Percentiles rank a stretch among this genome's conserved stretches.
phyloP scores from a whole-genome alignment of 2,888 invertebrate species.

The Leucoptera coffeella region DNA sequence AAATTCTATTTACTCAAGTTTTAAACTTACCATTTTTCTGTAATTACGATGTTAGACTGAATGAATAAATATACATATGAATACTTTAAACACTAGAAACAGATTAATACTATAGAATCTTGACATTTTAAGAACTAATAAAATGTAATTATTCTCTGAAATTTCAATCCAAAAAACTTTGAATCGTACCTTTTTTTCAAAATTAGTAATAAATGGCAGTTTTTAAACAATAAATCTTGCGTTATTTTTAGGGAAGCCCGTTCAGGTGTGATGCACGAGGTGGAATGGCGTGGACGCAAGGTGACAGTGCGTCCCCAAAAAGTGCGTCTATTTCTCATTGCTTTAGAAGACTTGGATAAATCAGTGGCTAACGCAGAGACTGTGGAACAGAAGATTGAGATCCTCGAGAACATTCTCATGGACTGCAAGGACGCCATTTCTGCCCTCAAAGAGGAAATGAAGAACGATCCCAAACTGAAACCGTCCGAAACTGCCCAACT shows the following conservation, averaged over 20 bases:
- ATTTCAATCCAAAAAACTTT: too few species aligned
- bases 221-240: too few species aligned
- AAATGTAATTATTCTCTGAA: too few species aligned
- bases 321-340: constrained; percentile 71
- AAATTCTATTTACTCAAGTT: too few species aligned
- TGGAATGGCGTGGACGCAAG: constrained; percentile 83
- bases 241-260: constrained; percentile 65
- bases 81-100: too few species aligned
- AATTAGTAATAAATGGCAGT: too few species aligned
- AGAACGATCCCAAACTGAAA: constrained; percentile 62
- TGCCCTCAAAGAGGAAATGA: constrained; percentile 75
- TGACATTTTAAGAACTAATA: too few species aligned
- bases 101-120: too few species aligned
- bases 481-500: constrained; percentile 56
- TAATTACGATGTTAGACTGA: too few species aligned
- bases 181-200: too few species aligned
- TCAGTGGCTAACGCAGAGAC: constrained; percentile 58
- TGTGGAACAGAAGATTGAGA: constrained; percentile 69
- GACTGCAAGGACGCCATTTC: constrained; percentile 93
- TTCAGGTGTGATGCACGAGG: constrained; percentile 73
- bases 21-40: too few species aligned
- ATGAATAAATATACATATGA: too few species aligned
- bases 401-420: constrained; percentile 86
- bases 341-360: constrained; percentile 72
- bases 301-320: constrained; percentile 80